Evolutionary conservation across 35 echinoderm and acorn worm species (phyloP), one percentile per base, ranked within the genome.

Genomic region (Heliocidaris tuberculata): DNA sequence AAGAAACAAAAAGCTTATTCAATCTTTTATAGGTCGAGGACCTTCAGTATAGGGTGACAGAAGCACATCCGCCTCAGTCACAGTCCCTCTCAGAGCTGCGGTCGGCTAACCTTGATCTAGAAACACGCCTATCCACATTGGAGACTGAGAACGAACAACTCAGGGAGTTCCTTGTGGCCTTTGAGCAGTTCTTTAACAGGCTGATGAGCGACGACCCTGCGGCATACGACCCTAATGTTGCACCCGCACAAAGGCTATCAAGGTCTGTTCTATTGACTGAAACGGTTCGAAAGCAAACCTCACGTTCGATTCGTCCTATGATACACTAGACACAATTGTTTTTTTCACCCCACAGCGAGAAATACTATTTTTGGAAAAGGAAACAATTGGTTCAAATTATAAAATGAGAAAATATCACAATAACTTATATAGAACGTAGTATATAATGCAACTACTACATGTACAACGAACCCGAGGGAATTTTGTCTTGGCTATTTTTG

Each of bases 101-200:
- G 5, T 89, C 87, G 32, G 47, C 91, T 13, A 93, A 59, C 7
- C 48, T 31, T 19, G 91, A 49, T n/a, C n/a, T n/a, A n/a, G n/a
- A n/a, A n/a, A n/a, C n/a, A 13, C 31, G 91, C 31, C 4, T 93
- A 59, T 32, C 50, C 9, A 49, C 10, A 15, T 48, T 93, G 10
- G 91, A 93, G 50, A 31, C 91, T 29, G 48, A 93, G 50, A 93
- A 93, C 27, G 48, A 93, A 9, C 16, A 93, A 29, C 91, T 93
- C 15, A 16, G 50, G 30, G 47, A 21, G 16, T 59, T 93, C 50
- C 91, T 93, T 30, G 31, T 93, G 13, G 2, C 9, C 2, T 93
- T 93, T n/a, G 91, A 93, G 13, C 91, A 59, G 50, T 93, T 93
- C 91, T 93, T 93, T n/a, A 93, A 93, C 50, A 49, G 91, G 48